Percentiles rank a stretch among this genome's conserved stretches.
phyloP scores from a whole-genome alignment of 1,140 invertebrate species.

The Harpegnathos saltator region DNA sequence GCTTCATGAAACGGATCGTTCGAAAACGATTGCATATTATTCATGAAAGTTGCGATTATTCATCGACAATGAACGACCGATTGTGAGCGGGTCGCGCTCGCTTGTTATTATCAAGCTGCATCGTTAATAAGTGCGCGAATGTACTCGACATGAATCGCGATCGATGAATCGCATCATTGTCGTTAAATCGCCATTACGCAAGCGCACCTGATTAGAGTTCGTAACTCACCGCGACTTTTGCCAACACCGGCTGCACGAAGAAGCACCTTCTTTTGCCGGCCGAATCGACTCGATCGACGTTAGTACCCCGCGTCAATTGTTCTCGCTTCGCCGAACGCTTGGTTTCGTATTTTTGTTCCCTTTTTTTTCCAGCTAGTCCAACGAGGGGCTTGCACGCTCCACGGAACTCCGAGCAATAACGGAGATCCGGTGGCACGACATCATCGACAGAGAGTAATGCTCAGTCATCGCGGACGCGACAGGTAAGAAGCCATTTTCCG shows the following conservation, averaged over 20 bases:
- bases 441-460: not conserved
- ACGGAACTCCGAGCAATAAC: conserved; percentile 12
- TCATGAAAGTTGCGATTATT: conserved; percentile 8
- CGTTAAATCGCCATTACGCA: not conserved
- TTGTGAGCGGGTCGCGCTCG: not conserved
- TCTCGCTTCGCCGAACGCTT: not conserved
- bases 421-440: conserved; percentile 6
- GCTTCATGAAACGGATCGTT: no score
- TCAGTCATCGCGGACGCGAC: not conserved
- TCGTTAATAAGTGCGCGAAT: not conserved
- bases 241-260: no score
- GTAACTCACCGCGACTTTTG: conserved; percentile 12
- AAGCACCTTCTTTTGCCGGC: not conserved
- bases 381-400: conserved; percentile 13
- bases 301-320: not conserved
- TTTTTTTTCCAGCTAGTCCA: not conserved
- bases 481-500: not conserved
- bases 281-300: not conserved
- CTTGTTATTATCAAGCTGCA: not conserved
- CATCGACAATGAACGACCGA: not conserved
- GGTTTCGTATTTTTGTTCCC: conserved; percentile 5
- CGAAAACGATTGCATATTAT: not conserved
- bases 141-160: no score
- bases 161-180: no score
- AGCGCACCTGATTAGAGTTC: conserved; percentile 7